These are phyloP conservation scores for Gila robusta DNA, from an alignment of 2,797 vertebrate genomes.

Conservation along the genomic window DNA sequence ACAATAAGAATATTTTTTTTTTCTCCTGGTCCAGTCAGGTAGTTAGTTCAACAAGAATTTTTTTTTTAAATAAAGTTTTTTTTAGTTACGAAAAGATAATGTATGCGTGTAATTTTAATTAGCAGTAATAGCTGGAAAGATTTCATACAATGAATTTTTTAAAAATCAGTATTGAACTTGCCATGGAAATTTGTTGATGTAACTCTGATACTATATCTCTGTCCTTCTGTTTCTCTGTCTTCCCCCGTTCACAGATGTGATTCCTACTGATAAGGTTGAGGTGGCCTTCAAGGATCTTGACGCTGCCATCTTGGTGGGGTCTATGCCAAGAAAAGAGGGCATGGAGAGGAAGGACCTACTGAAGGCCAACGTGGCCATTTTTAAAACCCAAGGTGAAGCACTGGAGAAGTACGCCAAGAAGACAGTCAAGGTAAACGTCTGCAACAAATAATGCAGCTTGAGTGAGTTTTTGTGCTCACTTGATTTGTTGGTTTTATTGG, in stretches of 20 bases:
- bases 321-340: slow-evolving; percentile 95
- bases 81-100: background rate
- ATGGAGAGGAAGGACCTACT: slow-evolving; percentile 98
- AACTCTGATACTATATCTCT: background rate
- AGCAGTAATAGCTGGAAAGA: background rate
- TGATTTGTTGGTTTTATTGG: background rate
- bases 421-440: slow-evolving; percentile 88
- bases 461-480: background rate
- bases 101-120: background rate
- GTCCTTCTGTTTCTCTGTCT: background rate
- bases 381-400: slow-evolving; percentile 92
- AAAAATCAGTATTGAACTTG: background rate
- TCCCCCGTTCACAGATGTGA: slow-evolving; percentile 80
- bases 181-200: background rate
- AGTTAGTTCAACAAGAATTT: background rate
- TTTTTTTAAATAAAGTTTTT: no score
- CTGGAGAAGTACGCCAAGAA: slow-evolving; percentile 95
- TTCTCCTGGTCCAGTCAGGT: background rate
- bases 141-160: background rate
- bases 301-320: slow-evolving; percentile 92
- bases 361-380: slow-evolving; percentile 95
- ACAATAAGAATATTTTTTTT: background rate
- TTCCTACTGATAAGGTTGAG: slow-evolving; percentile 93
- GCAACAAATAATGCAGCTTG: background rate
- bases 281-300: slow-evolving; percentile 94